A percentile compares a stretch with the other conserved stretches of the same genome.
phyloP scores from a whole-genome alignment of 2,113 vertebrate species.

The Acanthisitta chloris region DNA sequence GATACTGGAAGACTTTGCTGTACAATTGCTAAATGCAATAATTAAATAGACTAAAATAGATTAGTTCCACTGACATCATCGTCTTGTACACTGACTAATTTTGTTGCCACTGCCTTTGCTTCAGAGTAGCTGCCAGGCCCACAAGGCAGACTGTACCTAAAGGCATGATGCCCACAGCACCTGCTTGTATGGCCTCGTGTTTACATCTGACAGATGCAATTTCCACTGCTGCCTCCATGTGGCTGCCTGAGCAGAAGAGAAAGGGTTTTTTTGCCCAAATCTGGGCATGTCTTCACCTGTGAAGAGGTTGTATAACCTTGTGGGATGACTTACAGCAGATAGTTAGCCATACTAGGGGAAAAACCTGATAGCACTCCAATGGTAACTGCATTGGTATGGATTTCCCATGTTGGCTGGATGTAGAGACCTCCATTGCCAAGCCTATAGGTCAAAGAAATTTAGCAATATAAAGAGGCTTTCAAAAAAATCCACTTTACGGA shows the following conservation, averaged over 20 bases:
- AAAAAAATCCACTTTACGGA: background rate
- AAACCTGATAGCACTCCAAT: too few species aligned
- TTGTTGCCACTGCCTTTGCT: background rate
- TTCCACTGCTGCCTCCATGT: slow-evolving; percentile 13
- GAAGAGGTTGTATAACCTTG: background rate
- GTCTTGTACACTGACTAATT: background rate
- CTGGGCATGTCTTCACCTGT: background rate
- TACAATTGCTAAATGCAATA: background rate
- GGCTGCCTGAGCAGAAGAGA: background rate
- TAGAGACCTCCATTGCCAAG: background rate
- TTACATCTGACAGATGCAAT: background rate
- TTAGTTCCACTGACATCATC: background rate
- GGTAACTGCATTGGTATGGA: background rate
- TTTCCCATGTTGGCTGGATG: background rate
- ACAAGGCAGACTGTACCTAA: background rate
- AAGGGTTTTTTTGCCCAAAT: background rate
- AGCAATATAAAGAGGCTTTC: background rate
- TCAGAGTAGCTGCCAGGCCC: background rate
- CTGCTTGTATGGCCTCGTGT: background rate
- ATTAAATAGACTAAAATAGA: background rate
- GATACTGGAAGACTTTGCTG: background rate
- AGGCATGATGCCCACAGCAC: background rate
- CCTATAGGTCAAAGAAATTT: background rate
- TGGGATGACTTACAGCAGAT: background rate
- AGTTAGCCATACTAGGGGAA: background rate